A percentile compares a stretch with the other conserved stretches of the same genome.
These are phyloP conservation scores for Lates japonicus DNA, from an alignment of 2,797 vertebrate species.

Conservation along the genomic window DNA sequence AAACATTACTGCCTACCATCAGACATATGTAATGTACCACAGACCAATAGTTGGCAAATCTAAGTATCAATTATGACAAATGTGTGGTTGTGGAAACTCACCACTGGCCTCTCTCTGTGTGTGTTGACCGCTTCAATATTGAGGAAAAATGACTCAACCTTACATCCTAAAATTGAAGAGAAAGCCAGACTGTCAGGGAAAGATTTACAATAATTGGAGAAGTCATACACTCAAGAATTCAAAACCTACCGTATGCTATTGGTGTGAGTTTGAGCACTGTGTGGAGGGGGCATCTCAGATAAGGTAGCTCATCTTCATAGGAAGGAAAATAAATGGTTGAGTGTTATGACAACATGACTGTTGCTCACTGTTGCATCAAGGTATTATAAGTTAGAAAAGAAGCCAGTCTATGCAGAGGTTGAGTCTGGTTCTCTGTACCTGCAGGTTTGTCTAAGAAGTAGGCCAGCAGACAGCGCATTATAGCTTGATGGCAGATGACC, in stretches of 20 bases:
- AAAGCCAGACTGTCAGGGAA: slow-evolving; percentile 21
- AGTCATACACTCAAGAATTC: neutral
- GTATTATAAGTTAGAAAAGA: neutral
- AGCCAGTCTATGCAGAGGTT: neutral
- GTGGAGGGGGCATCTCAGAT: slow-evolving; percentile 91
- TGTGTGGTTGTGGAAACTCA: slow-evolving; percentile 63
- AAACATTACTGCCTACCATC: neutral
- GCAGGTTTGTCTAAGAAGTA: slow-evolving; percentile 93
- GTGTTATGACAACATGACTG: neutral
- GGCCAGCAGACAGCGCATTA: slow-evolving; percentile 93
- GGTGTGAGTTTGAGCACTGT: slow-evolving; percentile 93
- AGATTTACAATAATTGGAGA: neutral
- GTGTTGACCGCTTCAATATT: slow-evolving; percentile 88
- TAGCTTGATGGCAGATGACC: slow-evolving; percentile 93
- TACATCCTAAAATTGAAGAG: slow-evolving; percentile 77
- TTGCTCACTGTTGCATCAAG: no score
- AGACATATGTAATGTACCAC: slow-evolving; percentile 6
- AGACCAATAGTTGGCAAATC: slow-evolving; percentile 17
- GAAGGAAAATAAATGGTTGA: slow-evolving; percentile 16
- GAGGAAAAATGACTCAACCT: slow-evolving; percentile 84
- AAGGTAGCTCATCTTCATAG: slow-evolving; percentile 88
- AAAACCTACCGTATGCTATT: slow-evolving; percentile 86
- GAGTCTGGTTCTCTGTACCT: slow-evolving; percentile 77
- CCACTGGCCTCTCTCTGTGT: slow-evolving; percentile 84
- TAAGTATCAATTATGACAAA: slow-evolving; percentile 19